Conservation (phyloP, 35 echinoderm and acorn worm genomes). For the Stichopus chloronotus region DNA sequence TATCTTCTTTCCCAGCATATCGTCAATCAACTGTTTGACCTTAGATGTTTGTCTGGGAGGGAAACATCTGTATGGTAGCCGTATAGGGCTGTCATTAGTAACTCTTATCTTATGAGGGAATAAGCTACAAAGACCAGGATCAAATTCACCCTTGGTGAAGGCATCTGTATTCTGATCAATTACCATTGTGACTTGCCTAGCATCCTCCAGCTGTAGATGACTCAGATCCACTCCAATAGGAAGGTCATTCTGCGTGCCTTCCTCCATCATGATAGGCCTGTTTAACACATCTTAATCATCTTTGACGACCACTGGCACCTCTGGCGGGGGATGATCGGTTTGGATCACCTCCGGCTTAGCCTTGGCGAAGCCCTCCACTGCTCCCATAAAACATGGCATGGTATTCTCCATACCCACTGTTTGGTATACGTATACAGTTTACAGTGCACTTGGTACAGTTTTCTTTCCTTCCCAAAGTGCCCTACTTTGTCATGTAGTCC, state of each 20-base stretch:
- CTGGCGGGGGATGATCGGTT: neutral
- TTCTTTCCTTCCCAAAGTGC: no score
- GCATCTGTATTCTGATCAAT: neutral
- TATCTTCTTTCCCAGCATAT: constrained; percentile 7
- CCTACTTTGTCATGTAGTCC: no score
- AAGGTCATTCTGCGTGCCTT: neutral
- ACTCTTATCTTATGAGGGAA: constrained; percentile 35
- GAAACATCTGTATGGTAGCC: neutral
- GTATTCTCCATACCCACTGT: no score
- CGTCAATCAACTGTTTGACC: constrained; percentile 5
- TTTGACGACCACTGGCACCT: neutral
- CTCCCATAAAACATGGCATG: neutral
- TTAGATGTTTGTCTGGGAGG: constrained; percentile 29
- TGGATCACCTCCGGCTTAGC: neutral
- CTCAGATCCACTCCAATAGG: neutral
- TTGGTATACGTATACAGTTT: no score
- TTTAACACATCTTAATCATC: neutral
- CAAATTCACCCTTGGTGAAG: constrained; percentile 38
- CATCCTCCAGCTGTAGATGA: neutral
- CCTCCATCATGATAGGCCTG: neutral
- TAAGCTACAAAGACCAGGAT: neutral
- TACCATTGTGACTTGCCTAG: neutral
- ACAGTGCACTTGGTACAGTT: no score
- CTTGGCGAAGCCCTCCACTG: neutral
- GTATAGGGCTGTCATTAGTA: neutral